A percentile compares a stretch with the other conserved stretches of the same genome.
phyloP scores from a whole-genome alignment of 1,140 invertebrate species.

The Paracyclopina nana region DNA sequence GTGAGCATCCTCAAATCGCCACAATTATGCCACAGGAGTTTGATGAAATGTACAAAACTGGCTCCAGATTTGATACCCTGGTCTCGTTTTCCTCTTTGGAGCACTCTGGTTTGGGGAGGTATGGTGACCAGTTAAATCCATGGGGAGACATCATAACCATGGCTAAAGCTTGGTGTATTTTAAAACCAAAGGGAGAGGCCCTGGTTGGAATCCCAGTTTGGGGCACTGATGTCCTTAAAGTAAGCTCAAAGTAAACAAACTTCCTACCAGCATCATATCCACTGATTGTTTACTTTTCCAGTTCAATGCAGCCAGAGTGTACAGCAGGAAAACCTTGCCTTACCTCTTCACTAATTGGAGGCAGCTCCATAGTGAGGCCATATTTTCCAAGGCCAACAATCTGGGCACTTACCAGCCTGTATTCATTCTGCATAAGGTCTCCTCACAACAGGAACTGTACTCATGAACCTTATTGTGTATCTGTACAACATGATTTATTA shows the following conservation, averaged over 20 bases:
- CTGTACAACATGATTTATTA: too few species aligned
- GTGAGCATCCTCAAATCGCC: neutral
- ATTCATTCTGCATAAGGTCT: too few species aligned
- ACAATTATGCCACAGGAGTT: conserved; percentile 1
- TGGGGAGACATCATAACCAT: conserved; percentile 16
- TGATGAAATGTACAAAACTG: neutral
- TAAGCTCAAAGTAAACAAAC: too few species aligned
- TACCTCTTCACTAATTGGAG: conserved; percentile 5
- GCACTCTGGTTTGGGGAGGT: conserved; percentile 8
- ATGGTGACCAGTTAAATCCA: conserved; percentile 12
- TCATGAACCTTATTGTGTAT: too few species aligned
- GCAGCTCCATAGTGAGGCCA: neutral
- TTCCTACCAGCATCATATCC: too few species aligned
- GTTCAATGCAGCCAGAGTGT: conserved; percentile 5
- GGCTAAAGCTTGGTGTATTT: conserved; percentile 9
- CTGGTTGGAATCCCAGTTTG: conserved; percentile 2
- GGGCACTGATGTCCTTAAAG: neutral
- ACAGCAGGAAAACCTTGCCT: neutral
- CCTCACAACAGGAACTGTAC: too few species aligned
- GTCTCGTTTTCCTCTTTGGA: conserved; percentile 8
- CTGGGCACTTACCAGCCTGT: too few species aligned
- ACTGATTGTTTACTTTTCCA: neutral
- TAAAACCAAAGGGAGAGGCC: neutral
- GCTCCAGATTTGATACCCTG: conserved; percentile 5
- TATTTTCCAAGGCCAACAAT: neutral